Evolutionary conservation across 2,113 vertebrate species (phyloP), one percentile per base, ranked within the genome.

Genomic region (Toxotes jaculatrix): DNA sequence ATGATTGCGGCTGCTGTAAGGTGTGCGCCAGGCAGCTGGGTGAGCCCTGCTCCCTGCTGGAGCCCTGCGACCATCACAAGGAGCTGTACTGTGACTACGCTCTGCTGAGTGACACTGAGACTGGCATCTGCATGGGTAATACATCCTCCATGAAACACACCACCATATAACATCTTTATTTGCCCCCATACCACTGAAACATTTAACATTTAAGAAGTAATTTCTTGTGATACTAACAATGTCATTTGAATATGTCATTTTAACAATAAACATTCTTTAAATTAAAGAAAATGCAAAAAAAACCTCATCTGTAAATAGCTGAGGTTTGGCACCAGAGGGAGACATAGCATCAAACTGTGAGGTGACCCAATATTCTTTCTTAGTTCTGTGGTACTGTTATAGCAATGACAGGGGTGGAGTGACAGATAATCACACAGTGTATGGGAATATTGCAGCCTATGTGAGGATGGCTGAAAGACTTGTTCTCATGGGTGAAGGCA

Each of bases 1-100:
- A 96, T 16, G 92, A 86, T 79, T 96, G 96, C n/a, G 95, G 96
- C 7, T 96, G 96, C 91, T 96, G 95, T 87, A 96, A 94, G 69
- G 95, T 96, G 79, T 96, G 95, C 45, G 94, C 95, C 82, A 56
- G 53, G 85, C 96, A 96, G 91, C 88, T 91, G 0, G 95, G 94
- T 0, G 95, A 96, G 74, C 90, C 91, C 66, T 96, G 95, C n/a
- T 94, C 93, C 36, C 66, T 66, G 21, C 89, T 87, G 87, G 91
- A 94, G 56, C 95, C 96, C 67, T 96, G 95, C 0, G 96, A 96
- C 74, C 95, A 94, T 57, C 96, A 96, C 89, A 96, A 95, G 84
- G 92, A 93, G 19, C 94, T 96, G 66, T 95, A 95, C 93, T 96
- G 95, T 2, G 89, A 95, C 90, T 94, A 93, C 79, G 80, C 89